Conservation (phyloP, 2,888 invertebrate species). For the Cerceris rybyensis region DNA sequence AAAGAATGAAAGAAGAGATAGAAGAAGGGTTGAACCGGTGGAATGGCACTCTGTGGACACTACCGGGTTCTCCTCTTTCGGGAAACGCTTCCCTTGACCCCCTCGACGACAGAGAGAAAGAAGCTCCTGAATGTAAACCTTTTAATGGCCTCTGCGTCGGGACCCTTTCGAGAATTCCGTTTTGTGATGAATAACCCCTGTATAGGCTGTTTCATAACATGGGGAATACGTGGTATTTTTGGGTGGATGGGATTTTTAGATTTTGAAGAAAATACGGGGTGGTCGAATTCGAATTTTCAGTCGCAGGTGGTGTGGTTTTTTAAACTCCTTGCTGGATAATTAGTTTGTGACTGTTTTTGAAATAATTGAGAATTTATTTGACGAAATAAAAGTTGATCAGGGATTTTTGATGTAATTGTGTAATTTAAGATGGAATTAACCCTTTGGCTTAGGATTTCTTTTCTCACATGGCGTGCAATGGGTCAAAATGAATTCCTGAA, state of each 20-base stretch:
- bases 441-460: no score
- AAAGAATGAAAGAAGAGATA: conserved; percentile 10
- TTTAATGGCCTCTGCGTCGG: conserved; percentile 71
- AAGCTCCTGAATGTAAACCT: conserved; percentile 69
- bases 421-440: no score
- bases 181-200: conserved; percentile 50
- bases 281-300: not conserved
- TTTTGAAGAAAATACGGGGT: no score
- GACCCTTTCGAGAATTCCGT: conserved; percentile 65
- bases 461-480: no score
- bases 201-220: conserved; percentile 15
- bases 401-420: no score
- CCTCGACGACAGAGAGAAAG: conserved; percentile 44
- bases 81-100: conserved; percentile 72
- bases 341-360: no score
- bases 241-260: no score
- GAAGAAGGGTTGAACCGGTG: conserved; percentile 34
- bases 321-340: not conserved
- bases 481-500: no score
- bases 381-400: no score
- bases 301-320: not conserved
- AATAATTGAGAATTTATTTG: no score
- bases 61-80: conserved; percentile 65
- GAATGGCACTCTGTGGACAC: conserved; percentile 70
- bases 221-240: no score